These are phyloP conservation scores for Chromobotia macracanthus DNA, from an alignment of 2,797 vertebrate genomes.

Conservation along the genomic window DNA sequence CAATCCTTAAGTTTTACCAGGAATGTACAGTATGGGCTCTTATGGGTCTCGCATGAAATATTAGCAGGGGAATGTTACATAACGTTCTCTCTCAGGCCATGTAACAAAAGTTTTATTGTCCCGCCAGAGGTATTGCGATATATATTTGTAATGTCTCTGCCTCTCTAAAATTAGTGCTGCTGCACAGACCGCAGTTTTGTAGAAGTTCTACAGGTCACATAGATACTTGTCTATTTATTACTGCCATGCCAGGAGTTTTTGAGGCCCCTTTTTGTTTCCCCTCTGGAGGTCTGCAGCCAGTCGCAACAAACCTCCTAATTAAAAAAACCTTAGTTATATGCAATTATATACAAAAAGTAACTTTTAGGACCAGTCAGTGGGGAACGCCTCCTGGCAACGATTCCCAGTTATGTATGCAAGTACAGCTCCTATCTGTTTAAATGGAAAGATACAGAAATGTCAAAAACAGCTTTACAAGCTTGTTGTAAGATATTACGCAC, in stretches of 20 bases:
- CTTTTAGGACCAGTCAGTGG: no score
- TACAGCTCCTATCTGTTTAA: no score
- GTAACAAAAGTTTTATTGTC: slow-evolving; percentile 39
- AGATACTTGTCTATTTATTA: slow-evolving; percentile 10
- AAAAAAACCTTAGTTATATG: no score
- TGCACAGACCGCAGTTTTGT: not conserved
- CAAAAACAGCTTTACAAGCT: no score
- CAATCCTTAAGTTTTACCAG: not conserved
- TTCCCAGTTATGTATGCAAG: no score
- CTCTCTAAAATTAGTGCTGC: not conserved
- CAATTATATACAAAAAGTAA: no score
- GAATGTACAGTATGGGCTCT: not conserved
- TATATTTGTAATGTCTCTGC: slow-evolving; percentile 1
- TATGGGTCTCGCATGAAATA: not conserved
- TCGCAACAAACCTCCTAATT: no score
- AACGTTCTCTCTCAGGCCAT: slow-evolving; percentile 10
- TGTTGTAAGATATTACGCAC: no score
- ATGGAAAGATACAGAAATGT: no score
- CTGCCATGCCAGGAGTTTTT: not conserved
- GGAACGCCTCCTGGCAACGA: no score
- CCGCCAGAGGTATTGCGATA: not conserved
- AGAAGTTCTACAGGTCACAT: not conserved
- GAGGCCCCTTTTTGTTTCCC: no score
- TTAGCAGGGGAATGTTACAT: slow-evolving; percentile 17
- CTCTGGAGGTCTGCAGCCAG: no score